A percentile compares a stretch with the other conserved stretches of the same genome.
Evolutionary conservation across 2,797 vertebrate species (phyloP).

Genomic region (Pipistrellus nathusii): DNA sequence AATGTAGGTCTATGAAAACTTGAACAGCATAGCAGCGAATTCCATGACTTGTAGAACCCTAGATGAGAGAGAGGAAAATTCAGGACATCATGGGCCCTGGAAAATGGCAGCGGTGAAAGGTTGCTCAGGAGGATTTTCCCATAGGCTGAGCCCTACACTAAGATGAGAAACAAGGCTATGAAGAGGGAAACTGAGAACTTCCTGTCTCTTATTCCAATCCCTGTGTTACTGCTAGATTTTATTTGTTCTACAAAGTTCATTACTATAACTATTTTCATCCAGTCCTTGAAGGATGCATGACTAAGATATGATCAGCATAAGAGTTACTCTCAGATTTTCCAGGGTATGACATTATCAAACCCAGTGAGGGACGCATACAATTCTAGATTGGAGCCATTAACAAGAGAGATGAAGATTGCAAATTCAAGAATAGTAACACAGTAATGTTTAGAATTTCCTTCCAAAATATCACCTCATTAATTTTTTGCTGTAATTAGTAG

Average conservation of each 20-base stretch:
- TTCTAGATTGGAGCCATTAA: background rate
- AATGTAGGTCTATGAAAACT: background rate
- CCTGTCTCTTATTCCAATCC: background rate
- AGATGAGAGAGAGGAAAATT: background rate
- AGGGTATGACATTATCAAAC: background rate
- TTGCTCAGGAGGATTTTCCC: background rate
- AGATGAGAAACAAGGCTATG: background rate
- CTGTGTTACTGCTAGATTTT: background rate
- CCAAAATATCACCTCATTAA: slow-evolving; percentile 51
- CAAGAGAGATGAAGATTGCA: background rate
- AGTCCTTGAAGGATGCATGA: background rate
- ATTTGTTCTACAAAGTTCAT: slow-evolving; percentile 5
- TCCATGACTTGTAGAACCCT: background rate
- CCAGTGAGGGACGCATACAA: background rate
- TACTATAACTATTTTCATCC: slow-evolving; percentile 11
- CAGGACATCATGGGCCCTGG: background rate
- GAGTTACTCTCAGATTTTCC: slow-evolving; percentile 2
- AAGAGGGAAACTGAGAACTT: background rate
- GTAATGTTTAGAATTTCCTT: slow-evolving; percentile 27
- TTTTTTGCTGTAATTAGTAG: slow-evolving; percentile 29
- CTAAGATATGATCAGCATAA: background rate
- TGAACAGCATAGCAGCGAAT: background rate
- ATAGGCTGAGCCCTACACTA: background rate
- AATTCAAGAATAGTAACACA: background rate
- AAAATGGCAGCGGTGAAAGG: background rate